Evolutionary conservation across 2,888 invertebrate species (phyloP).

Genomic region (Meiosimyza platycephala): DNA sequence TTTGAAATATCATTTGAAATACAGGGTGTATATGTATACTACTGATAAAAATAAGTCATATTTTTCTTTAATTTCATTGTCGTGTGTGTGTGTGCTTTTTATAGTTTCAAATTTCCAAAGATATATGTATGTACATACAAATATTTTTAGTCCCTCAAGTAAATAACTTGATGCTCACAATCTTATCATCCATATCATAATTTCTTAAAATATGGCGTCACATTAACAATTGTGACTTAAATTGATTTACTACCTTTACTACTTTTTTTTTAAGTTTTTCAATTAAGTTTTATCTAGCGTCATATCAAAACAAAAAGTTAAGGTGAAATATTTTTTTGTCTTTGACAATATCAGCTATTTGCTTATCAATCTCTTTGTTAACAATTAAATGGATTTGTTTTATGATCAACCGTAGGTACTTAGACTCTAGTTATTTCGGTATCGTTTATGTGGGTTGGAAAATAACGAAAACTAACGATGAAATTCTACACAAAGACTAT

Average conservation of each 20-base stretch:
- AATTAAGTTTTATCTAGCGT: no score
- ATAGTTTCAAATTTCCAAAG: neutral
- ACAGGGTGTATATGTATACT: neutral
- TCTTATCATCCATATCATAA: constrained; percentile 8
- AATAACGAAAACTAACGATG: no score
- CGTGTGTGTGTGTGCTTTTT: neutral
- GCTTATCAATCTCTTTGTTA: neutral
- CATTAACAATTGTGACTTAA: neutral
- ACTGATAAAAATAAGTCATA: neutral
- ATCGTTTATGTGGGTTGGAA: no score
- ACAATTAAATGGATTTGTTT: no score
- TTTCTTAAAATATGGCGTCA: constrained; percentile 15
- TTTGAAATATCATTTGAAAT: neutral
- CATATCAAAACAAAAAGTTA: no score
- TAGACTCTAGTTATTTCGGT: no score
- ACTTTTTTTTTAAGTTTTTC: no score
- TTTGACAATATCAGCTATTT: neutral
- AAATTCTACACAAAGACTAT: no score
- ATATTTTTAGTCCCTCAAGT: neutral
- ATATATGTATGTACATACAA: no score
- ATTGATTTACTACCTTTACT: no score
- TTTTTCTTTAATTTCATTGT: neutral
- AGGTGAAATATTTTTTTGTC: neutral
- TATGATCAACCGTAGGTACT: no score
- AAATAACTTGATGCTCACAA: constrained; percentile 7